Percentiles rank a stretch among this genome's conserved stretches.
Evolutionary conservation across 2,797 vertebrate species (phyloP).

Genomic region (Periophthalmus magnuspinnatus): DNA sequence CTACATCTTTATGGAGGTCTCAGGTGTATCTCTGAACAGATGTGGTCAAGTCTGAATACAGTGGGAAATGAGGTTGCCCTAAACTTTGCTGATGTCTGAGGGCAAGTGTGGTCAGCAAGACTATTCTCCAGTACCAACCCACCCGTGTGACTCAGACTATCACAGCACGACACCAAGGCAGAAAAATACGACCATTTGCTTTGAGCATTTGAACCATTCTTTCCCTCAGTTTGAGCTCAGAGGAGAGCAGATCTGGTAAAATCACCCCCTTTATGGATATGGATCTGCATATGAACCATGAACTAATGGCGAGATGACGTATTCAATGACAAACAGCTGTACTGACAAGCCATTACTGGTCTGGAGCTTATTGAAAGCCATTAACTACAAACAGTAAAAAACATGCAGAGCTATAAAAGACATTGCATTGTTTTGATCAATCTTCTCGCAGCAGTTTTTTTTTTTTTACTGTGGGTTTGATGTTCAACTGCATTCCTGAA

Average conservation of each 20-base stretch:
- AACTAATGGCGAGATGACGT: slow-evolving; percentile 58
- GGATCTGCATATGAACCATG: slow-evolving; percentile 72
- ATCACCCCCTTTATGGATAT: slow-evolving; percentile 52
- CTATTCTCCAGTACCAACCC: slow-evolving; percentile 42
- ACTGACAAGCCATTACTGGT: slow-evolving; percentile 7
- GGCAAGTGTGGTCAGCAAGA: slow-evolving; percentile 16
- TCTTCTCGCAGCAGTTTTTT: neutral
- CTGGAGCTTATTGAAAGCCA: slow-evolving; percentile 7
- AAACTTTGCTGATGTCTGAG: slow-evolving; percentile 28
- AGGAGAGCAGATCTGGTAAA: slow-evolving; percentile 48
- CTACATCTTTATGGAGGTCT: neutral
- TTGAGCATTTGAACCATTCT: slow-evolving; percentile 27
- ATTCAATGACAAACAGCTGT: slow-evolving; percentile 67
- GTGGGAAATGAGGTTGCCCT: neutral
- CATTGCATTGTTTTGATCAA: slow-evolving; percentile 9
- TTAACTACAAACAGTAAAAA: slow-evolving; percentile 9
- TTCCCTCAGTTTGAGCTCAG: slow-evolving; percentile 22
- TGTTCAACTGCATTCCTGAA: slow-evolving; percentile 4
- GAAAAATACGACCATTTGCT: slow-evolving; percentile 48
- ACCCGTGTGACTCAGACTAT: slow-evolving; percentile 39
- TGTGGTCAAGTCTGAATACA: neutral
- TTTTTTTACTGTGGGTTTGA: neutral
- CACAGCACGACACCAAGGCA: slow-evolving; percentile 36
- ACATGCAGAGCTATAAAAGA: slow-evolving; percentile 10
- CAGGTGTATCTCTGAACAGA: neutral